These are phyloP conservation scores for Chiloscyllium plagiosum DNA, from an alignment of 2,113 vertebrate genomes.

Conservation along the genomic window DNA sequence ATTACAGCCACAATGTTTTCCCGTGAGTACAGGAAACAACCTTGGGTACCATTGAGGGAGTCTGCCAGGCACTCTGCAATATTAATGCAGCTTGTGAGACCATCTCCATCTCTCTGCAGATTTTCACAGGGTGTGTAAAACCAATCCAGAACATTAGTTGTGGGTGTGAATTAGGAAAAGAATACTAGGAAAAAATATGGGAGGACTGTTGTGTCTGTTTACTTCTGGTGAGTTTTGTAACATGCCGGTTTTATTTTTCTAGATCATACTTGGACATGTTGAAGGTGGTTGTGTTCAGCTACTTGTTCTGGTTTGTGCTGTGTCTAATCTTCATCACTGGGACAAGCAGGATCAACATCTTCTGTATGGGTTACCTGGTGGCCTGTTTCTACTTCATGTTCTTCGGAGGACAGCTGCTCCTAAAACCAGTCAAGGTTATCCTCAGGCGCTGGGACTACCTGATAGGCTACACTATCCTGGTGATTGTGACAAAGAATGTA, in stretches of 20 bases:
- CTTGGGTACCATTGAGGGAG: too few species aligned
- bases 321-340: constrained; percentile 69
- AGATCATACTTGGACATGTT: constrained; percentile 65
- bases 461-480: constrained; percentile 58
- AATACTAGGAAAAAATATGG: neutral
- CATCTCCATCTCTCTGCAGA: too few species aligned
- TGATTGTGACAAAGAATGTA: constrained; percentile 62
- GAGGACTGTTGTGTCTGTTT: neutral
- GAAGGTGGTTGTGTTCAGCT: constrained; percentile 61
- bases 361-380: constrained; percentile 62
- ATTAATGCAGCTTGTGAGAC: neutral
- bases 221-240: neutral
- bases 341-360: constrained; percentile 57
- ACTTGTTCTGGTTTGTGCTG: constrained; percentile 68
- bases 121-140: neutral
- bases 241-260: neutral
- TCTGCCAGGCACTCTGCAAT: neutral
- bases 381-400: constrained; percentile 68
- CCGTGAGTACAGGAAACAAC: too few species aligned
- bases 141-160: neutral
- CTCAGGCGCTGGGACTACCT: constrained; percentile 60
- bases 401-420: constrained; percentile 58
- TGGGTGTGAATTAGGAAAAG: neutral
- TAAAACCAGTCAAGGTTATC: constrained; percentile 56
- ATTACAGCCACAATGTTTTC: too few species aligned